Evolutionary conservation across 2,888 invertebrate species (phyloP).

Genomic region (Apeira syringaria): DNA sequence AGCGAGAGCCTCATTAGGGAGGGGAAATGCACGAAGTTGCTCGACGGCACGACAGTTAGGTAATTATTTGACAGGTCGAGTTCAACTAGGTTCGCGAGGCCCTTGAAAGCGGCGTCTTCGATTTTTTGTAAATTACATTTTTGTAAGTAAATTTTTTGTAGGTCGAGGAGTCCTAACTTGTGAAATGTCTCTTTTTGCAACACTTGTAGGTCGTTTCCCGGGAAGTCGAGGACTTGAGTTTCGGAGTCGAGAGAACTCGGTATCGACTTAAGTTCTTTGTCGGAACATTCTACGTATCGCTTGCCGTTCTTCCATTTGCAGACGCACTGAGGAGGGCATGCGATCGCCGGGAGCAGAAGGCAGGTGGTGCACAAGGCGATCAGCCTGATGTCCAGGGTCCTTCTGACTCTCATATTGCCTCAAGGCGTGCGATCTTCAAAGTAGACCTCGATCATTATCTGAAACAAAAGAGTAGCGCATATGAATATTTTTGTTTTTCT

Average conservation of each 20-base stretch:
- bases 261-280: constrained; percentile 89
- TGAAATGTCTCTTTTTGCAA: constrained; percentile 91
- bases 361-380: constrained; percentile 75
- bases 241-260: constrained; percentile 92
- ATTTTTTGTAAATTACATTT: constrained; percentile 91
- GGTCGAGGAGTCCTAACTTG: constrained; percentile 90
- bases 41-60: constrained; percentile 89
- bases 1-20: constrained; percentile 92
- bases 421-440: constrained; percentile 55
- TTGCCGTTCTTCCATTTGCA: constrained; percentile 98
- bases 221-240: constrained; percentile 94
- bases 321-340: constrained; percentile 90
- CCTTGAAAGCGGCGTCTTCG: constrained; percentile 91
- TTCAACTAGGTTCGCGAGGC: constrained; percentile 94
- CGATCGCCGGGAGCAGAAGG: constrained; percentile 68
- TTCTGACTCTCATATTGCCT: constrained; percentile 71
- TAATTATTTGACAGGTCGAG: constrained; percentile 93
- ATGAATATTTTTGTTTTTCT: too few species aligned
- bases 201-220: constrained; percentile 91
- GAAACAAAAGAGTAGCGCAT: constrained; percentile 54
- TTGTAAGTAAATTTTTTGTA: constrained; percentile 93
- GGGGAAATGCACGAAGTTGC: constrained; percentile 90
- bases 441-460: constrained; percentile 66
- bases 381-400: constrained; percentile 67
- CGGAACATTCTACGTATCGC: constrained; percentile 94